Evolutionary conservation across 2,113 vertebrate species (phyloP), one percentile per base, ranked within the genome.

Genomic region (Beaufortia kweichowensis): DNA sequence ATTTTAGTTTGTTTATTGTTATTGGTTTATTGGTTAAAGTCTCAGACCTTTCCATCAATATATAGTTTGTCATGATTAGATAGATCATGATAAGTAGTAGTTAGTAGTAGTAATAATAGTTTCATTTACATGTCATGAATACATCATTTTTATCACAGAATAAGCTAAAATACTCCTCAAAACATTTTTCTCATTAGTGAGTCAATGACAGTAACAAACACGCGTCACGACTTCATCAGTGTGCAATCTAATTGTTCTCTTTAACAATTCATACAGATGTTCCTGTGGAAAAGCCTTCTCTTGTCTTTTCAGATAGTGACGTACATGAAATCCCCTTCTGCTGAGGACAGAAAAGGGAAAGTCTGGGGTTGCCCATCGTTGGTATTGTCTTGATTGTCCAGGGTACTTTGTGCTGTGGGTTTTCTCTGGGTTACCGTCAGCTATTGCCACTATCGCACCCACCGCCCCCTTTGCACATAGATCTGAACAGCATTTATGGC

Each of bases 401-500:
- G 69, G 39, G 17, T 29, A 41, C 33, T 70, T 70, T 61, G 9
- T 48, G 19, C 23, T 39, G 23, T 55, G 17, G 64, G 39, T 63
- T 65, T 64, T 72, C 48, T 50, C 33, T 80, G 63, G 60, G 76
- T 79, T 57, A 77, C 41, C 43, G 21, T 72, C 29, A 69, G 53
- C 60, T 55, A 60, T 46, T 62, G 35, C 35, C 26, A 56, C 56
- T 81, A 75, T 48, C 7, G 48, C n/a, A 17, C 67, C 7, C 31
- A 1, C 28, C 3, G 62, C 74, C 69, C 76, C 66, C 64, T 33
- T 75, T 64, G 41, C 63, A 72, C 81, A 65, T 80, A 70, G 46
- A 80, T 80, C 48, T 66, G 39, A 53, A 73, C 70, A 79, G 76
- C 60, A 43, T 78, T 73, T 43, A 70, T 67, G 31, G 62, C 26